A percentile compares a stretch with the other conserved stretches of the same genome.
These are phyloP conservation scores for Campylomormyrus numenius DNA, from an alignment of 2,113 vertebrate species.

Conservation along the genomic window DNA sequence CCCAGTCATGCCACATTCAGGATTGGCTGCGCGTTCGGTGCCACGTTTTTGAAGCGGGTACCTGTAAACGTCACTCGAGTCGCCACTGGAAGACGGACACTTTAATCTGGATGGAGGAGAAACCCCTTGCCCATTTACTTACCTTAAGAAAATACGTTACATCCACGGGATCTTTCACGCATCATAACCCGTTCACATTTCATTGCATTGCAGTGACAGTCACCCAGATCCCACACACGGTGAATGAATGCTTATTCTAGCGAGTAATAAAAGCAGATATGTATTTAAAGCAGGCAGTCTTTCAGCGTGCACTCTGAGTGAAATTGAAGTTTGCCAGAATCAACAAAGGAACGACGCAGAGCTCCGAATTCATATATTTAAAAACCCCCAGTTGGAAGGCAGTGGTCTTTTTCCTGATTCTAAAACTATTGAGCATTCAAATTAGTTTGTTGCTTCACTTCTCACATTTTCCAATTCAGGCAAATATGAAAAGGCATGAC, in stretches of 20 bases:
- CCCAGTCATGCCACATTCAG: background rate
- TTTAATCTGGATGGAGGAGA: background rate
- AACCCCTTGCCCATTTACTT: background rate
- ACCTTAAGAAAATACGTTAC: background rate
- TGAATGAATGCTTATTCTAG: slow-evolving; percentile 16
- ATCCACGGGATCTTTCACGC: too few species aligned
- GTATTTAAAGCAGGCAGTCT: slow-evolving; percentile 4
- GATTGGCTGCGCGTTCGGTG: background rate
- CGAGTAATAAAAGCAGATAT: slow-evolving; percentile 13
- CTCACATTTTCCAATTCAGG: background rate
- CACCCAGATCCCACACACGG: background rate
- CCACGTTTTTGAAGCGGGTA: background rate
- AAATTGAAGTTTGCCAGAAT: slow-evolving; percentile 16
- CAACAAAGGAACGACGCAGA: slow-evolving; percentile 12
- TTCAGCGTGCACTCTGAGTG: slow-evolving; percentile 12
- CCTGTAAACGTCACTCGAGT: background rate
- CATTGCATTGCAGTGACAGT: background rate
- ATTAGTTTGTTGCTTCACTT: background rate
- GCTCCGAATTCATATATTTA: slow-evolving; percentile 18
- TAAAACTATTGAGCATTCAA: background rate
- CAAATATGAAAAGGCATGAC: background rate
- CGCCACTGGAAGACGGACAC: background rate
- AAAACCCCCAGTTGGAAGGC: slow-evolving; percentile 5
- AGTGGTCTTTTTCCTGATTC: background rate
- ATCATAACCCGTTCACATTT: background rate